Percentiles rank a stretch among this genome's conserved stretches.
These are phyloP conservation scores for Chanos chanos DNA, from an alignment of 2,797 vertebrate genomes.

Conservation along the genomic window DNA sequence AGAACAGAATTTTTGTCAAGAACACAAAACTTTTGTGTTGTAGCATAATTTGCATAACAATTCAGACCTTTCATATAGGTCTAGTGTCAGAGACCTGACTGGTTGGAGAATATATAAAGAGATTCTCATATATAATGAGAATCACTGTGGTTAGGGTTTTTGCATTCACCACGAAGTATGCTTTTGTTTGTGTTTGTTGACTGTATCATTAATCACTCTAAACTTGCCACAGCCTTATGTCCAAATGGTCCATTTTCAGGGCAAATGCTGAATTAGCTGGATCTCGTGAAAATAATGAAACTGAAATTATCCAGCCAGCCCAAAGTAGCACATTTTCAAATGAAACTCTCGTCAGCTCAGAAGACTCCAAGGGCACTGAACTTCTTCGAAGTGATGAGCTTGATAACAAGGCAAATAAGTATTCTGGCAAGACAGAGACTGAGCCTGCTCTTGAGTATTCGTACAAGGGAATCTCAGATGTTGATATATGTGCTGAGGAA, in stretches of 20 bases:
- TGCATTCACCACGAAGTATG: no score
- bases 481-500: slow-evolving; percentile 44
- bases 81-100: no score
- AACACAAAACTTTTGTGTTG: no score
- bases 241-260: slow-evolving; percentile 55
- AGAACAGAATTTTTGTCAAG: no score
- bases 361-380: slow-evolving; percentile 20
- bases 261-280: slow-evolving; percentile 34
- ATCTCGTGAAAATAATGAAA: slow-evolving; percentile 39
- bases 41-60: no score
- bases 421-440: slow-evolving; percentile 29
- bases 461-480: slow-evolving; percentile 8
- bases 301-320: slow-evolving; percentile 42
- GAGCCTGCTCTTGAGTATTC: slow-evolving; percentile 16
- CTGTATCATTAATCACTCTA: slow-evolving; percentile 16
- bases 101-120: no score
- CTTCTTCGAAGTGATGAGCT: slow-evolving; percentile 12
- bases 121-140: no score
- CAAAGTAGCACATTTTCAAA: slow-evolving; percentile 29
- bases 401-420: slow-evolving; percentile 8
- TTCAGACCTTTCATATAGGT: no score
- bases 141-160: slow-evolving; percentile 1
- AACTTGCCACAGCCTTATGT: slow-evolving; percentile 16
- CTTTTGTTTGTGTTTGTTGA: slow-evolving; percentile 3
- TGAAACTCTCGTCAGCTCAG: slow-evolving; percentile 16